Evolutionary conservation across 2,113 vertebrate species (phyloP).

Genomic region (Pterocles orientalis): DNA sequence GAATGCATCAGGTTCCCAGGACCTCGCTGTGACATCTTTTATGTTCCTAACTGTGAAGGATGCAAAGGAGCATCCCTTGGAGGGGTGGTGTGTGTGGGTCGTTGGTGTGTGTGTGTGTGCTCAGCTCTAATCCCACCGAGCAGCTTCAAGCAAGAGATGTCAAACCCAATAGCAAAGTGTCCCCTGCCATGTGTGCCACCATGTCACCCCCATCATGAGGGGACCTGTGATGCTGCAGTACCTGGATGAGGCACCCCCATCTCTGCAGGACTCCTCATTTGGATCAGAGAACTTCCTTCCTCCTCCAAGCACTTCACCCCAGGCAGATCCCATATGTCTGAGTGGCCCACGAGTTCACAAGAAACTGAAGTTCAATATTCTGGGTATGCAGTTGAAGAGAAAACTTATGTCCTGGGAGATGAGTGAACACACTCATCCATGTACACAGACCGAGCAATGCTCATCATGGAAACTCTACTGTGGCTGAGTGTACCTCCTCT

Average conservation of each 20-base stretch:
- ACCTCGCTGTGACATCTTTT: neutral
- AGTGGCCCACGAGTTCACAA: neutral
- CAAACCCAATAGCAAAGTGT: neutral
- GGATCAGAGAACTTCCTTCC: neutral
- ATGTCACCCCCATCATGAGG: fast-evolving
- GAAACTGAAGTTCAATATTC: neutral
- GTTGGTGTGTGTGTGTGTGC: neutral
- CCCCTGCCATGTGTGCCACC: neutral
- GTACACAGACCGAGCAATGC: neutral
- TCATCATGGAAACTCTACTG: neutral
- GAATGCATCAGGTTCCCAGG: neutral
- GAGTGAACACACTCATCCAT: neutral
- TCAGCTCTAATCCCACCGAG: neutral
- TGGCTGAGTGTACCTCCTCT: neutral
- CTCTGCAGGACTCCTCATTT: neutral
- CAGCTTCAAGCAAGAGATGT: neutral
- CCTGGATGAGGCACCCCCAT: neutral
- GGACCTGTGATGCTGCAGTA: neutral
- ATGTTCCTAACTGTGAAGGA: neutral
- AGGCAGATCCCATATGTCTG: neutral
- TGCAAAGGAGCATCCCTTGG: neutral
- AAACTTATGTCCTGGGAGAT: neutral
- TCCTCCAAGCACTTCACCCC: neutral
- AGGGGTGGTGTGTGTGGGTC: neutral
- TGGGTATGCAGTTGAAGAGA: neutral